phyloP scores from a whole-genome alignment of 1,140 invertebrate genomes.

The Lasioglossum baleicum region DNA sequence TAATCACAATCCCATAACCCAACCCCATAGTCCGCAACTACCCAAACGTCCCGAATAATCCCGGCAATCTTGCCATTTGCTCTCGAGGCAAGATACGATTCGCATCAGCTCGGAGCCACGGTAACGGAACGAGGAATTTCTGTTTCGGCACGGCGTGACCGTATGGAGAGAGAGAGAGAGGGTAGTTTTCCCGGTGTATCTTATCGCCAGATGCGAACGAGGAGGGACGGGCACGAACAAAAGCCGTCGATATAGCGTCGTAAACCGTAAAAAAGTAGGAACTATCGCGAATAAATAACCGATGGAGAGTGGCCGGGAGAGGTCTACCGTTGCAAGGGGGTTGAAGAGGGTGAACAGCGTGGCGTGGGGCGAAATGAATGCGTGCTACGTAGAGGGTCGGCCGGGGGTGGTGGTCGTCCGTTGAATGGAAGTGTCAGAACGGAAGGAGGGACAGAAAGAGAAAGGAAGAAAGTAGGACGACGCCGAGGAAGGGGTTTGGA shows the following conservation, averaged over 20 bases:
- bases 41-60: not conserved
- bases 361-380: slow-evolving; percentile 52
- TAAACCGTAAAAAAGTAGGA: slow-evolving; percentile 54
- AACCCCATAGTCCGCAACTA: not conserved
- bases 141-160: slow-evolving; percentile 9
- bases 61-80: not conserved
- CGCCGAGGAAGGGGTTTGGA: not conserved
- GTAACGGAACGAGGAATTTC: slow-evolving; percentile 8
- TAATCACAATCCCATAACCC: too few relatives aligned
- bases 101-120: not conserved
- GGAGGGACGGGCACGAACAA: slow-evolving; percentile 46
- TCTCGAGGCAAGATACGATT: not conserved
- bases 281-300: slow-evolving; percentile 67
- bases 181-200: slow-evolving; percentile 8
- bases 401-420: slow-evolving; percentile 26
- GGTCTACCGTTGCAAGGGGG: slow-evolving; percentile 33
- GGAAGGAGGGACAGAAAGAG: not conserved
- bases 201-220: slow-evolving; percentile 33
- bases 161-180: too few relatives aligned
- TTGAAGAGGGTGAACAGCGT: slow-evolving; percentile 19
- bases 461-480: not conserved
- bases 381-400: slow-evolving; percentile 43
- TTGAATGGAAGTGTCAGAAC: slow-evolving; percentile 58
- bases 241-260: slow-evolving; percentile 43
- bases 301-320: slow-evolving; percentile 46